phyloP scores from a whole-genome alignment of 2,888 invertebrate genomes.

The Diloba caeruleocephala region DNA sequence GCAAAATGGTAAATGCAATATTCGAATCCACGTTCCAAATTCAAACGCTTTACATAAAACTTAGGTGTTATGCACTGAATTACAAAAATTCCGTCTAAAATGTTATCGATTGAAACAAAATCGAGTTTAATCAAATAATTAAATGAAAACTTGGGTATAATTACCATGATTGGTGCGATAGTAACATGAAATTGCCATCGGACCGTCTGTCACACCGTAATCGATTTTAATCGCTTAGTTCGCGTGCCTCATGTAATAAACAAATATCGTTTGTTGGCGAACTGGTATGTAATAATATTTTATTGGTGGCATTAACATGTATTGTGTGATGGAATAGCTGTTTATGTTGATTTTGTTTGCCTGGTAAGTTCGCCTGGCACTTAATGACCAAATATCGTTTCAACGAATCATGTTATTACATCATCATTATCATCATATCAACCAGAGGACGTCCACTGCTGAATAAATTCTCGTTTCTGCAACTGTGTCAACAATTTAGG shows the following conservation, averaged over 20 bases:
- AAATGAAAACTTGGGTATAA: slow-evolving; percentile 28
- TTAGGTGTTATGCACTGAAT: slow-evolving; percentile 27
- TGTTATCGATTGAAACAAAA: slow-evolving; percentile 19
- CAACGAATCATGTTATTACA: too few relatives aligned
- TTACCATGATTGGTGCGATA: slow-evolving; percentile 40
- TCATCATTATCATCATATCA: too few relatives aligned
- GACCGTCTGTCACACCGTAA: slow-evolving; percentile 38
- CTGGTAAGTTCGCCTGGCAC: neutral
- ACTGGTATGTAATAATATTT: slow-evolving; percentile 42
- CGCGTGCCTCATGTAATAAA: slow-evolving; percentile 43
- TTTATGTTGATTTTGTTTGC: slow-evolving; percentile 25
- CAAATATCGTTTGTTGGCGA: slow-evolving; percentile 31
- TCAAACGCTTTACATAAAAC: slow-evolving; percentile 12
- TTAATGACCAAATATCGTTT: neutral
- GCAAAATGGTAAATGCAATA: slow-evolving; percentile 17
- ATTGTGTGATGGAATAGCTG: slow-evolving; percentile 12
- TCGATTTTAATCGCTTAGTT: slow-evolving; percentile 43
- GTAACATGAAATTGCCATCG: slow-evolving; percentile 31
- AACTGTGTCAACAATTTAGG: too few relatives aligned
- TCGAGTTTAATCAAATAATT: slow-evolving; percentile 22
- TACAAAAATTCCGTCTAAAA: slow-evolving; percentile 5
- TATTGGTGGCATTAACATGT: slow-evolving; percentile 32
- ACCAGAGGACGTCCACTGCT: too few relatives aligned
- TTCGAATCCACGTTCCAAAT: slow-evolving; percentile 29
- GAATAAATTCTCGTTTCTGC: too few relatives aligned